Evolutionary conservation across 2,888 invertebrate species (phyloP), one percentile per base, ranked within the genome.

Genomic region (Diplazon laetatorius): DNA sequence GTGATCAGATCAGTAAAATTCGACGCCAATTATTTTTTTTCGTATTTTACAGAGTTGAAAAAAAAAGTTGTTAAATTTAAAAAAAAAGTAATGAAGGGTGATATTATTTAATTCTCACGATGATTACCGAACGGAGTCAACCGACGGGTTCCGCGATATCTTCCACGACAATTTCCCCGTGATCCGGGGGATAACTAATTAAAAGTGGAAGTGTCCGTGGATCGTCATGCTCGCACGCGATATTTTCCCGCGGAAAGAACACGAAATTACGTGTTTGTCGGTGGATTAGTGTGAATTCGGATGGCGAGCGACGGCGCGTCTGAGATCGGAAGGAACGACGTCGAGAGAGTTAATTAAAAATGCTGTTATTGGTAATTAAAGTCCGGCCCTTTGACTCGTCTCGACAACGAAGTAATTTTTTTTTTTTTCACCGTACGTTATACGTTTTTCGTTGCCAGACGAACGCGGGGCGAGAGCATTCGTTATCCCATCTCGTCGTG

Each of bases 231-330:
- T 75, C 70, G 75, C 78, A n/a, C n/a, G n/a, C n/a, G n/a, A n/a
- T 60, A 74, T 75, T 74, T 37, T 46, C 20, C n/a, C n/a, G n/a
- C n/a, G n/a, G 30, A 70, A 68, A 37, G 16, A 50, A 42, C 60
- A 71, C 37, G 65, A 75, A 71, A 78, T 70, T 71, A 63, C 66
- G 18, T 62, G 62, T n/a, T n/a, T 22, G 50, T 76, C 76, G 63
- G 63, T 72, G 65, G n/a, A n/a, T n/a, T n/a, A n/a, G n/a, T 73
- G 50, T 68, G 73, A 50, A 65, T 68, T 60, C 66, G 30, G 35
- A 10, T 16, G 35, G 35, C 37, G 57, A 46, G 63, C 62, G 35
- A 57, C 44, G 60, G 57, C 44, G 30, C 12, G 22, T 59, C 71
- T 35, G 22, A 14, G 59, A 63, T 39, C 14, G 20, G 52, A 35